Conservation (phyloP, 2,797 vertebrate genomes). For the Adelosebastes latens region DNA sequence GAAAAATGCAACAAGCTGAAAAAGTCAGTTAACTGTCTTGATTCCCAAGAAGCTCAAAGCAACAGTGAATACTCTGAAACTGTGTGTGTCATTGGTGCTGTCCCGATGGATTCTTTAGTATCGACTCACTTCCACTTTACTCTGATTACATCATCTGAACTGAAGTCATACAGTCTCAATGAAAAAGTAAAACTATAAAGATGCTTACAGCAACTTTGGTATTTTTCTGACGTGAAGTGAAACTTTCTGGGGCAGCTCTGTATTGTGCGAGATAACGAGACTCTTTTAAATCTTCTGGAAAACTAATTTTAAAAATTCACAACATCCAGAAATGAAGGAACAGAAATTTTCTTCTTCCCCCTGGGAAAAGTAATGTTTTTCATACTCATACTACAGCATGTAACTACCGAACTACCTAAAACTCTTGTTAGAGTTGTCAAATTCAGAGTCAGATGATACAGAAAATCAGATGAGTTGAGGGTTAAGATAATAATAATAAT, state of each 20-base stretch:
- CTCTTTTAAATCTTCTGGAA: not conserved
- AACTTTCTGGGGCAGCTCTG: not conserved
- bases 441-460: not conserved
- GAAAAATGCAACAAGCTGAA: not conserved
- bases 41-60: not conserved
- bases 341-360: not conserved
- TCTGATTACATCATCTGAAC: not conserved
- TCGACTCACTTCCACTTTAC: not conserved
- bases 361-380: not conserved
- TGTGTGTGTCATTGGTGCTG: not conserved
- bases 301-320: not conserved
- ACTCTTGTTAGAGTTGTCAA: not conserved
- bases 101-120: fast-evolving
- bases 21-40: not conserved
- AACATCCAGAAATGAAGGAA: not conserved
- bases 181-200: not conserved
- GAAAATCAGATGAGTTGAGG: not conserved
- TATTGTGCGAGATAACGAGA: not conserved
- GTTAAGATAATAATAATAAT: not conserved
- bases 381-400: no score
- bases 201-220: not conserved
- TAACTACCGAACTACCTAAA: no score
- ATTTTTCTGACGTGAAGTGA: not conserved
- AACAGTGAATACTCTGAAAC: not conserved
- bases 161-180: not conserved